phyloP scores from a whole-genome alignment of 2,797 vertebrate species.

The Ctenopoma multispine region DNA sequence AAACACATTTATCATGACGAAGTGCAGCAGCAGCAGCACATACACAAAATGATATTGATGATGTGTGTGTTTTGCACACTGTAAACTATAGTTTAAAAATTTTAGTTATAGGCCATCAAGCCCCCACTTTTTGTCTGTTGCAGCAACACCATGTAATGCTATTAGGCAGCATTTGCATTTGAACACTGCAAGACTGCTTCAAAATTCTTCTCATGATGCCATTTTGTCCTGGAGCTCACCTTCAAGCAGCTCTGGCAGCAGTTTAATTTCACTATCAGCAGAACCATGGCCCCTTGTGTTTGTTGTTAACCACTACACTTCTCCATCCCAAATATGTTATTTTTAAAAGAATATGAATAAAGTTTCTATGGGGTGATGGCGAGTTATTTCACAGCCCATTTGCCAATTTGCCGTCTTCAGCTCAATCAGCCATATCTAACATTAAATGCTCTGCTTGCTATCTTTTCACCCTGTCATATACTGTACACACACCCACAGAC shows the following conservation, averaged over 20 bases:
- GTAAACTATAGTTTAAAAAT: slow-evolving; percentile 1
- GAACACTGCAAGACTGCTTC: slow-evolving; percentile 38
- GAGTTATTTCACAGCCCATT: slow-evolving; percentile 71
- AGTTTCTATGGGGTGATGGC: slow-evolving; percentile 53
- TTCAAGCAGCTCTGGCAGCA: slow-evolving; percentile 61
- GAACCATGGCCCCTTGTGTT: slow-evolving; percentile 33
- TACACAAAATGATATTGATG: not conserved
- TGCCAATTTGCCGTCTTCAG: slow-evolving; percentile 73
- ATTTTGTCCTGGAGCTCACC: slow-evolving; percentile 64
- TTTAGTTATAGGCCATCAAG: slow-evolving; percentile 4
- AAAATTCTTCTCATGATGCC: slow-evolving; percentile 59
- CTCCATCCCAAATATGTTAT: slow-evolving; percentile 47
- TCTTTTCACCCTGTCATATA: slow-evolving; percentile 17
- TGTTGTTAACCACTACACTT: slow-evolving; percentile 45
- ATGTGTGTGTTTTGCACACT: slow-evolving; percentile 9
- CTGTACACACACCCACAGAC: slow-evolving; percentile 9
- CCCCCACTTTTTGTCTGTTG: slow-evolving; percentile 50
- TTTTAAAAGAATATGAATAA: slow-evolving; percentile 55
- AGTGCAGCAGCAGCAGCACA: not conserved
- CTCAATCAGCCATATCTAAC: slow-evolving; percentile 55
- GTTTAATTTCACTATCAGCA: slow-evolving; percentile 66
- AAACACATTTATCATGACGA: not conserved
- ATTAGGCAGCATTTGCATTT: slow-evolving; percentile 69
- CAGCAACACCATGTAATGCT: slow-evolving; percentile 66
- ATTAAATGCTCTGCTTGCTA: slow-evolving; percentile 34